Evolutionary conservation across 2,888 invertebrate species (phyloP).

Genomic region (Mantis religiosa): DNA sequence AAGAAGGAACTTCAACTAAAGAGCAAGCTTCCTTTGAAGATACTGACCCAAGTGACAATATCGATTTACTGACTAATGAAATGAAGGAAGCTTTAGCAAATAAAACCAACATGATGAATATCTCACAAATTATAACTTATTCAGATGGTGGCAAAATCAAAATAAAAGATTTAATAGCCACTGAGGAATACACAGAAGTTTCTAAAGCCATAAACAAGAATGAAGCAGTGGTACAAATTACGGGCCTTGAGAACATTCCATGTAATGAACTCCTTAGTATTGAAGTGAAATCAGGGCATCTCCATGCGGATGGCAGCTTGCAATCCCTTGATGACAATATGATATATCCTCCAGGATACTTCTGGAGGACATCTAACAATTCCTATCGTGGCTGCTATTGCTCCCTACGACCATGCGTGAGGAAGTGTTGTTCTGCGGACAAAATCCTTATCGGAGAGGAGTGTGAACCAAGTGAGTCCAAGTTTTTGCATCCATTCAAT

Average conservation of each 20-base stretch:
- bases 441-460: neutral
- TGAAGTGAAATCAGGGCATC: neutral
- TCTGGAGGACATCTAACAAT: neutral
- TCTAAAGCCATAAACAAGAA: neutral
- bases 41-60: neutral
- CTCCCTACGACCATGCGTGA: neutral
- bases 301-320: neutral
- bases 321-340: neutral
- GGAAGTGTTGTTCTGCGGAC: neutral
- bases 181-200: neutral
- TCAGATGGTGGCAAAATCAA: neutral
- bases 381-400: slow-evolving; percentile 42
- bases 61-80: neutral
- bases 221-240: neutral
- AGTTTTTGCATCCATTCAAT: neutral
- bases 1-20: neutral
- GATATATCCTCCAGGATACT: slow-evolving; percentile 8
- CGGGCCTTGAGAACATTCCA: neutral
- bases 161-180: neutral
- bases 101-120: neutral
- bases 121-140: neutral
- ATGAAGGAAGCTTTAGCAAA: neutral
- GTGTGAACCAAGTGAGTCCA: neutral
- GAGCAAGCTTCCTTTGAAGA: neutral
- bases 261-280: neutral